Conservation (phyloP, 2,888 invertebrate genomes). For the Drosophila anomelani region DNA sequence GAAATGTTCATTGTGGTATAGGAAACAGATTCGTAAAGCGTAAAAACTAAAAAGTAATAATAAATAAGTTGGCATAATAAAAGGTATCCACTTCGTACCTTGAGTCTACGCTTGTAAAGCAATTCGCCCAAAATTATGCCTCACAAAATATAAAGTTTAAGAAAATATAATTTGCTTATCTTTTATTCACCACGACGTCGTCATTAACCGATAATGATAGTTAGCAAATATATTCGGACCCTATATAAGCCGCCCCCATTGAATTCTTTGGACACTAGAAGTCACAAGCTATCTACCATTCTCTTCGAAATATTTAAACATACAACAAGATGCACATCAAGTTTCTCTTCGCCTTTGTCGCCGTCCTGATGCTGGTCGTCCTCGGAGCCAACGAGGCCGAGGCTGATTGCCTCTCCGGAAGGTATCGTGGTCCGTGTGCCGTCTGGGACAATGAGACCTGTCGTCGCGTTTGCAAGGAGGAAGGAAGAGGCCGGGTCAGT, state of each 20-base stretch:
- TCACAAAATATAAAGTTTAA: not conserved
- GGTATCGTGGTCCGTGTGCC: slow-evolving; percentile 10
- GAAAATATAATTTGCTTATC: not conserved
- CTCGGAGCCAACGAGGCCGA: slow-evolving; percentile 21
- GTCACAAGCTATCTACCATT: not conserved
- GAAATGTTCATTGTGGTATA: too few relatives aligned
- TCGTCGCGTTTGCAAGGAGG: slow-evolving; percentile 11
- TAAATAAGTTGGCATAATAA: not conserved
- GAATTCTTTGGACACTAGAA: not conserved
- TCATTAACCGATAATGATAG: too few relatives aligned
- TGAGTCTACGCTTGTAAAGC: not conserved
- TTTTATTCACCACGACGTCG: slow-evolving; percentile 2
- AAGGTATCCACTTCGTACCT: not conserved
- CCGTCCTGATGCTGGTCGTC: slow-evolving; percentile 22
- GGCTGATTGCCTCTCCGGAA: slow-evolving; percentile 32
- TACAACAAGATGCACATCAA: slow-evolving; percentile 14
- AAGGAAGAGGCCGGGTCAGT: slow-evolving; percentile 11
- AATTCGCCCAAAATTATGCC: slow-evolving; percentile 1
- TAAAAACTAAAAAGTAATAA: not conserved
- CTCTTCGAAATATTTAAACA: not conserved
- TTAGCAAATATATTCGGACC: not conserved
- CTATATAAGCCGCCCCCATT: not conserved
- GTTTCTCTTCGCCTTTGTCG: slow-evolving; percentile 1
- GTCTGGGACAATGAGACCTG: slow-evolving; percentile 22
- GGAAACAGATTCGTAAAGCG: not conserved